Conservation (phyloP, 2,113 vertebrate genomes). For the Gallinago media region DNA sequence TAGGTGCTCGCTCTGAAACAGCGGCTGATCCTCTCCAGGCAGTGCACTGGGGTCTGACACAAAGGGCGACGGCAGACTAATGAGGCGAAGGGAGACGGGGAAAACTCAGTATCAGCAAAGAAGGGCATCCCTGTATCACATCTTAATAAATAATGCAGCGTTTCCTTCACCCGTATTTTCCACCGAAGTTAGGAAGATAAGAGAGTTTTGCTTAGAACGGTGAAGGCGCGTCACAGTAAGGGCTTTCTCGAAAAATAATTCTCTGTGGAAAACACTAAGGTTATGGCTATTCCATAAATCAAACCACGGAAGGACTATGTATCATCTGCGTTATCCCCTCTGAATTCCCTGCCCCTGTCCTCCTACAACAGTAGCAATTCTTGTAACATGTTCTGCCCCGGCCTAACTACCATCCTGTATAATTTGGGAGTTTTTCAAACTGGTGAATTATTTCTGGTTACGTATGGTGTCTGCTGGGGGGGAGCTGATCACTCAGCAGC, state of each 20-base stretch:
- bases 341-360: not conserved
- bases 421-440: not conserved
- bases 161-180: not conserved
- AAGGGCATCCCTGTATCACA: not conserved
- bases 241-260: not conserved
- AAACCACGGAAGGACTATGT: not conserved
- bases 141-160: not conserved
- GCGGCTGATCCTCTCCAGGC: not conserved
- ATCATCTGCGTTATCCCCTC: not conserved
- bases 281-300: not conserved
- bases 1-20: fast-evolving
- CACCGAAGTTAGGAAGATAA: not conserved
- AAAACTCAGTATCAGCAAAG: not conserved
- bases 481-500: not conserved
- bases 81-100: not conserved
- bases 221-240: not conserved
- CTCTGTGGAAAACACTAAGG: not conserved
- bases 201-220: not conserved
- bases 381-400: not conserved
- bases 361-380: not conserved
- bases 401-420: too few relatives aligned
- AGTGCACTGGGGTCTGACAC: not conserved
- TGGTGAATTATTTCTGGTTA: not conserved
- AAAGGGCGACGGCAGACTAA: fast-evolving
- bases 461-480: not conserved